Conservation (phyloP, 2,113 vertebrate genomes). For the Podilymbus podiceps region DNA sequence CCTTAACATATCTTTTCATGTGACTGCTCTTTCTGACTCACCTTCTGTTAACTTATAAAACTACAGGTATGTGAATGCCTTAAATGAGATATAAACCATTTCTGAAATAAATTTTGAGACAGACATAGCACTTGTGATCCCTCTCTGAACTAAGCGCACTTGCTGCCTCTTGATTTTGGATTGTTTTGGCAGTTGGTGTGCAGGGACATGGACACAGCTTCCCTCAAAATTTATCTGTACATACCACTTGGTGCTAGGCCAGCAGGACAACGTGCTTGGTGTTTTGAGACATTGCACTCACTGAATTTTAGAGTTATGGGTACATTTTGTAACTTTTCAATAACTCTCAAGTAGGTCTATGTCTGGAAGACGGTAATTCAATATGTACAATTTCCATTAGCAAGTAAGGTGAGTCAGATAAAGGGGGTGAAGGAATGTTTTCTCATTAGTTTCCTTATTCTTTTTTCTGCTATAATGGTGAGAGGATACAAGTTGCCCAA, state of each 20-base stretch:
- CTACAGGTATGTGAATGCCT: neutral
- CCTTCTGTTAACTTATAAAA: neutral
- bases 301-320: neutral
- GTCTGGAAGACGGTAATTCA: neutral
- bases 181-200: neutral
- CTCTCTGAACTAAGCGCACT: neutral
- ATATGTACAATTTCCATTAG: neutral
- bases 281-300: neutral
- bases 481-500: neutral
- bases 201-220: neutral
- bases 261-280: neutral
- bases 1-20: fast-evolving
- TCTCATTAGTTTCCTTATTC: neutral
- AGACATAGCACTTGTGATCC: neutral
- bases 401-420: neutral
- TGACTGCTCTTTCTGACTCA: neutral
- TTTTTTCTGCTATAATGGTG: neutral
- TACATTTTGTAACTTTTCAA: fast-evolving
- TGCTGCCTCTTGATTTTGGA: neutral
- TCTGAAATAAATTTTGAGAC: neutral
- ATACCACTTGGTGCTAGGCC: neutral
- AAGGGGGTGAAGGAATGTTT: neutral
- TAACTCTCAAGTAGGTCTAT: neutral
- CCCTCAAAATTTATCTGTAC: neutral
- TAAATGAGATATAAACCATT: neutral